Evolutionary conservation across 2,888 invertebrate species (phyloP).

Genomic region (Junonia oenone): DNA sequence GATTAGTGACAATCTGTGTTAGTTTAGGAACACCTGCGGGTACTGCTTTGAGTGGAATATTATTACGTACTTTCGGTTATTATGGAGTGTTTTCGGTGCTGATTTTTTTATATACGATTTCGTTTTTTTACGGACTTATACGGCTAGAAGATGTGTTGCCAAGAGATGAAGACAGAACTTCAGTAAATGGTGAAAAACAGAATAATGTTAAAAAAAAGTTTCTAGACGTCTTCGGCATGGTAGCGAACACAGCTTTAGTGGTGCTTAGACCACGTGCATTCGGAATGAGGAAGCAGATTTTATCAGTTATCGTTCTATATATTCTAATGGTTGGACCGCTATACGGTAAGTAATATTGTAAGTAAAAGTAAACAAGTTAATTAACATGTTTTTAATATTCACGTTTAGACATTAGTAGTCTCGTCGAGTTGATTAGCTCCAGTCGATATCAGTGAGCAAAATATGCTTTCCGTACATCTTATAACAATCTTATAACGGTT

Average conservation of each 20-base stretch:
- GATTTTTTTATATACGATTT: conserved; percentile 48
- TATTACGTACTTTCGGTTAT: conserved; percentile 62
- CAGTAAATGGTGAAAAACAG: conserved; percentile 31
- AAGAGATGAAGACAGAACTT: conserved; percentile 27
- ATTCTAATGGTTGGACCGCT: conserved; percentile 71
- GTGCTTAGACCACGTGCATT: conserved; percentile 51
- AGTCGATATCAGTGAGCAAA: background rate
- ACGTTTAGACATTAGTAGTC: background rate
- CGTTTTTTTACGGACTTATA: conserved; percentile 59
- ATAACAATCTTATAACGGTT: conserved; percentile 4
- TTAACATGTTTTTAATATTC: background rate
- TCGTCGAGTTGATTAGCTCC: background rate
- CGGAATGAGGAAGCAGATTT: conserved; percentile 56
- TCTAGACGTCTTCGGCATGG: conserved; percentile 53
- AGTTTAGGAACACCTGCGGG: conserved; percentile 74
- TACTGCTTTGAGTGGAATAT: conserved; percentile 73
- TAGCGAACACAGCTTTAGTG: conserved; percentile 64
- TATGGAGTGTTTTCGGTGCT: conserved; percentile 68
- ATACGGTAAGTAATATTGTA: conserved; percentile 54
- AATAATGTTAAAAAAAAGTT: conserved; percentile 40
- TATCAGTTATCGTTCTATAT: conserved; percentile 59
- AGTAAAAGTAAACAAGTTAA: background rate
- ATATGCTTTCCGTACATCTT: background rate
- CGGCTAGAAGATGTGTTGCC: conserved; percentile 58
- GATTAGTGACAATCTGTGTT: conserved; percentile 78